Base-by-base conservation (phyloP, 2,113 vertebrate genomes). In the Myrmophylax atrothorax region DNA sequence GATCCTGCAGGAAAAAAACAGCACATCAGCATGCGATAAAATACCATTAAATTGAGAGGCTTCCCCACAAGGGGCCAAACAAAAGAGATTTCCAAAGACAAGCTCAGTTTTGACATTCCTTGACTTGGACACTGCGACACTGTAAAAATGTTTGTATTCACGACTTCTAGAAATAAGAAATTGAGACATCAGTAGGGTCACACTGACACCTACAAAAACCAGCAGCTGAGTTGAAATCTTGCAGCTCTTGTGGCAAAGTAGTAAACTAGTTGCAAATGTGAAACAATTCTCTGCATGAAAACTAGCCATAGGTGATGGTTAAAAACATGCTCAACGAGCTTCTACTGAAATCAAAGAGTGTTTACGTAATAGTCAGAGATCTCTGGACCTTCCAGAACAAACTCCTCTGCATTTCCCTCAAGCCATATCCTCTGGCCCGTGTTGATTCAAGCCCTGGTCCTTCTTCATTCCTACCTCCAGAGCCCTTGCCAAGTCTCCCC, bases 1-100 rank as follows among this genome's bases (percentile, higher is more conserved):
- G 38, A 10, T 69, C 82, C 96, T 96, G 58, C 0, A 0, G 23
- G 31, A 6, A 52, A 76, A 69, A 67, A 40, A 0, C 22, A 78
- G 33, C 15, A 42, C 1, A 0, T 94, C 29, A 95, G 38, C 3
- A 0, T 0, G 0, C 0, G 3, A 67, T n/a, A 49, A 58, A 55
- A 66, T 7, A 59, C 28, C 1, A 2, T 18, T 37, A 29, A 26
- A 37, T 5, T 26, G 18, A 55, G 33, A 29, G 3, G 58, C 18
- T 72, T 78, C n/a, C 42, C 52, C 33, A 37, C 0, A 3, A 80
- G 13, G 37, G 24, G 18, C 10, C 29, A 73, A 38, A 70, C 2
- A 12, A 59, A 87, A 69, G 19, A 58, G 31, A 52, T 66, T 33
- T 37, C 52, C 56, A 60, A 78, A 80, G 77, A 42, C 7, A 49